A percentile compares a stretch with the other conserved stretches of the same genome.
These are phyloP conservation scores for Lomographa bimaculata DNA, from an alignment of 2,888 invertebrate genomes.

Conservation along the genomic window DNA sequence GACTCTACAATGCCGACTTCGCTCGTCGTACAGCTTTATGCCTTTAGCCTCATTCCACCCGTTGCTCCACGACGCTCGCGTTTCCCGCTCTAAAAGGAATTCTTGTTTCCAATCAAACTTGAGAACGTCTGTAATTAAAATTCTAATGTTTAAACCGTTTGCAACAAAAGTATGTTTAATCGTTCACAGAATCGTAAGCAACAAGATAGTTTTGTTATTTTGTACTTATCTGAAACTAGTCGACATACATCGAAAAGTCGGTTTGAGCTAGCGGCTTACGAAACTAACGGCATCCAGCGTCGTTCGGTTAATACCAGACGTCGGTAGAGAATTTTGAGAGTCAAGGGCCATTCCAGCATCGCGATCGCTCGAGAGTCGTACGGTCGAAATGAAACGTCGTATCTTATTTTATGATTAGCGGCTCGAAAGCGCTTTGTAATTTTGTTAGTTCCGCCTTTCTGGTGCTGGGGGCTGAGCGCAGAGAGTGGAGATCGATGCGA, in stretches of 20 bases:
- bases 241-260: slow-evolving; percentile 58
- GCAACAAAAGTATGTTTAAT: slow-evolving; percentile 10
- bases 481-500: slow-evolving; percentile 82
- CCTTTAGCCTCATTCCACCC: slow-evolving; percentile 44
- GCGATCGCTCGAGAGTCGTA: slow-evolving; percentile 81
- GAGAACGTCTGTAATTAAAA: slow-evolving; percentile 48
- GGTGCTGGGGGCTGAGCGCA: slow-evolving; percentile 81
- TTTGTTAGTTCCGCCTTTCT: slow-evolving; percentile 84
- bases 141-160: slow-evolving; percentile 34
- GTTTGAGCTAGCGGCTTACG: slow-evolving; percentile 51
- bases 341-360: slow-evolving; percentile 81
- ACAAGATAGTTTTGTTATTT: slow-evolving; percentile 33
- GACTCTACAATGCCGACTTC: slow-evolving; percentile 33
- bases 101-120: slow-evolving; percentile 47
- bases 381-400: slow-evolving; percentile 84
- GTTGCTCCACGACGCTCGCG: slow-evolving; percentile 35
- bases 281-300: slow-evolving; percentile 58
- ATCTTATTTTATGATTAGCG: slow-evolving; percentile 84
- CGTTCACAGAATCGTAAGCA: too few relatives aligned
- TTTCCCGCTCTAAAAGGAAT: slow-evolving; percentile 41
- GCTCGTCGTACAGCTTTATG: slow-evolving; percentile 47
- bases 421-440: slow-evolving; percentile 84
- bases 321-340: slow-evolving; percentile 81
- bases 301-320: slow-evolving; percentile 70
- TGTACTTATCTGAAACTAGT: slow-evolving; percentile 14